Conservation (phyloP, 1,140 invertebrate species). For the Kradibia gibbosae region DNA sequence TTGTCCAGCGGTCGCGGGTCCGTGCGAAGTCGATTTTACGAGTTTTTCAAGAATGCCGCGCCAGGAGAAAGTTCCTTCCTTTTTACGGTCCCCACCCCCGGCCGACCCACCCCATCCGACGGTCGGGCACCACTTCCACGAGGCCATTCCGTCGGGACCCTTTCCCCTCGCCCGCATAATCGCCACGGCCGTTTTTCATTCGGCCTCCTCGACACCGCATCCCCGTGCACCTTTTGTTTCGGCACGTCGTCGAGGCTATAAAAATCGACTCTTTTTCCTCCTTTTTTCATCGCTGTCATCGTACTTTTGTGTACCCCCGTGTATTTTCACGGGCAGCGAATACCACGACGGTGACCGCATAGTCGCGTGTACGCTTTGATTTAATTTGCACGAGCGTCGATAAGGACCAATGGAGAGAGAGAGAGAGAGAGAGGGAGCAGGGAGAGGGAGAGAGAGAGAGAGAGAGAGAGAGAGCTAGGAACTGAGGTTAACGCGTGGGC, state of each 20-base stretch:
- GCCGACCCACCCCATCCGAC: background rate
- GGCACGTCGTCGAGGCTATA: conserved; percentile 30
- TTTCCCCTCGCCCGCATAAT: no score
- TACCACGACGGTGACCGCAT: conserved; percentile 59
- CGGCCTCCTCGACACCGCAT: conserved; percentile 18
- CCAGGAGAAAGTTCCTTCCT: conserved; percentile 45
- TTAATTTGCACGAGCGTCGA: conserved; percentile 45
- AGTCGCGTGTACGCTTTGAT: conserved; percentile 52
- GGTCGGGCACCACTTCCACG: no score
- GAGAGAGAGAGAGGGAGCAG: background rate
- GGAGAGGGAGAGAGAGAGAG: background rate
- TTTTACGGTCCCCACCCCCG: conserved; percentile 28
- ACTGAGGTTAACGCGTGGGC: no score
- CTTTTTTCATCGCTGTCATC: conserved; percentile 8
- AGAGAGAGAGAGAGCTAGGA: background rate
- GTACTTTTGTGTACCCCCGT: conserved; percentile 38
- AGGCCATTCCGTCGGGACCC: no score
- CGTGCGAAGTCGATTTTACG: conserved; percentile 56
- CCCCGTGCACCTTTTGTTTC: conserved; percentile 35
- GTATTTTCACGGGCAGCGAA: conserved; percentile 49
- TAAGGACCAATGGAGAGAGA: background rate
- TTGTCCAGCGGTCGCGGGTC: conserved; percentile 55
- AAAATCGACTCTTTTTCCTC: conserved; percentile 43
- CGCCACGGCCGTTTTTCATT: conserved; percentile 37
- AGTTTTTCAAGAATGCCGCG: conserved; percentile 55